Conservation (phyloP, 2,888 invertebrate genomes). For the Tortricodes alternella region DNA sequence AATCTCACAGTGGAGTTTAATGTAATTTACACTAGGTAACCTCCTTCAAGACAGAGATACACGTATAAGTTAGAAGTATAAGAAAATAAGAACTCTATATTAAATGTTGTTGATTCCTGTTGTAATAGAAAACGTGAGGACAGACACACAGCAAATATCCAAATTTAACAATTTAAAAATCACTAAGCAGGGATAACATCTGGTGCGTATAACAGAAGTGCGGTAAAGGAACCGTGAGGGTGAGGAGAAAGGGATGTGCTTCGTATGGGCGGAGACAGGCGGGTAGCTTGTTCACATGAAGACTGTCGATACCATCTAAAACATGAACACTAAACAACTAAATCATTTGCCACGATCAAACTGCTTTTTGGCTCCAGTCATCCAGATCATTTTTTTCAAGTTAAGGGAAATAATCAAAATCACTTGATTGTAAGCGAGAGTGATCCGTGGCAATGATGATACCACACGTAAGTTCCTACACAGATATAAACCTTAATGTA, state of each 20-base stretch:
- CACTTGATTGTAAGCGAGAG: slow-evolving; percentile 5
- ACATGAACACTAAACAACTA: slow-evolving; percentile 82
- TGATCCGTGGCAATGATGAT: slow-evolving; percentile 60
- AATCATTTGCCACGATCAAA: slow-evolving; percentile 64
- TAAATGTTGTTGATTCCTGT: neutral
- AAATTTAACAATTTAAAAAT: slow-evolving; percentile 23
- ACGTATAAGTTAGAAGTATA: too few species aligned
- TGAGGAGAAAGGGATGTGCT: slow-evolving; percentile 64
- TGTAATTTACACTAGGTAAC: too few species aligned
- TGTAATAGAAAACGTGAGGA: neutral
- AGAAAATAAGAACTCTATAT: neutral
- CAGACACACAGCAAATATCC: slow-evolving; percentile 7
- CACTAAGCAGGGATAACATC: slow-evolving; percentile 12
- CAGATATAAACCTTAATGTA: slow-evolving; percentile 80
- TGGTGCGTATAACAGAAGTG: slow-evolving; percentile 40
- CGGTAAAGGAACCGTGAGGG: slow-evolving; percentile 39
- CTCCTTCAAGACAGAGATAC: too few species aligned
- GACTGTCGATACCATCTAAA: slow-evolving; percentile 76
- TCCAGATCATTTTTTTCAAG: neutral
- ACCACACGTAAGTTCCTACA: slow-evolving; percentile 80
- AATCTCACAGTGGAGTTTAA: too few species aligned
- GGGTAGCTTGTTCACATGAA: slow-evolving; percentile 61
- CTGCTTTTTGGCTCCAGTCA: slow-evolving; percentile 40
- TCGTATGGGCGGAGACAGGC: slow-evolving; percentile 64
- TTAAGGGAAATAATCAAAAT: neutral